Evolutionary conservation across 2,797 vertebrate species (phyloP).

Genomic region (Furcifer pardalis): DNA sequence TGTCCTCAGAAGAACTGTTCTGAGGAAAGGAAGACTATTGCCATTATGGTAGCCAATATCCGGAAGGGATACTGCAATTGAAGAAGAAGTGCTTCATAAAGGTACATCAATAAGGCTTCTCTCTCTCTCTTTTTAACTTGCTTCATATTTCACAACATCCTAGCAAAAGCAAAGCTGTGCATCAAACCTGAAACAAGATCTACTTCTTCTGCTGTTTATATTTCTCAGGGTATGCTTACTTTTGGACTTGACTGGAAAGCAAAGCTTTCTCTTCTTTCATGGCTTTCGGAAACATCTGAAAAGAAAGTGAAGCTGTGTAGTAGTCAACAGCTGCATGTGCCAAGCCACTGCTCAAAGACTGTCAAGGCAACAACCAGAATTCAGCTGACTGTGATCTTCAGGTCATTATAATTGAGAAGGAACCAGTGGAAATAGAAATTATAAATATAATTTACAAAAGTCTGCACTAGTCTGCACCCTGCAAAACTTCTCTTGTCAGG

Average conservation of each 20-base stretch:
- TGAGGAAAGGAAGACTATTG: no score
- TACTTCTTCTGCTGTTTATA: conserved; percentile 59
- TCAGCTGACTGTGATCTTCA: conserved; percentile 21
- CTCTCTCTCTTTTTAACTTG: conserved; percentile 25
- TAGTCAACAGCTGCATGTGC: conserved; percentile 42
- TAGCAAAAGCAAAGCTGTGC: conserved; percentile 53
- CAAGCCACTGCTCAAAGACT: conserved; percentile 32
- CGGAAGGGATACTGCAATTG: no score
- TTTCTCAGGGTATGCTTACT: conserved; percentile 53
- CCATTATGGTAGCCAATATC: no score
- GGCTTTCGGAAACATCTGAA: conserved; percentile 53
- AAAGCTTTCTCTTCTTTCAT: conserved; percentile 51
- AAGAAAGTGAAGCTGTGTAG: conserved; percentile 54
- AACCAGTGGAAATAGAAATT: conserved; percentile 36
- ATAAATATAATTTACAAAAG: conserved; percentile 22
- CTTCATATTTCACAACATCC: conserved; percentile 43
- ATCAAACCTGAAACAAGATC: conserved; percentile 33
- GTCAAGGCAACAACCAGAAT: conserved; percentile 6
- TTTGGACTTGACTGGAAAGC: conserved; percentile 37
- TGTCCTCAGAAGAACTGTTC: no score
- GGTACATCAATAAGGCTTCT: conserved; percentile 27
- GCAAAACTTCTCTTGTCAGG: neutral
- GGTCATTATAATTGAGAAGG: conserved; percentile 21
- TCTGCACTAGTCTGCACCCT: neutral
- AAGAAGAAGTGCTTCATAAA: neutral